A percentile compares a stretch with the other conserved stretches of the same genome.
Conservation (phyloP, 2,113 vertebrate species). For the Neodontobutis hainanensis region DNA sequence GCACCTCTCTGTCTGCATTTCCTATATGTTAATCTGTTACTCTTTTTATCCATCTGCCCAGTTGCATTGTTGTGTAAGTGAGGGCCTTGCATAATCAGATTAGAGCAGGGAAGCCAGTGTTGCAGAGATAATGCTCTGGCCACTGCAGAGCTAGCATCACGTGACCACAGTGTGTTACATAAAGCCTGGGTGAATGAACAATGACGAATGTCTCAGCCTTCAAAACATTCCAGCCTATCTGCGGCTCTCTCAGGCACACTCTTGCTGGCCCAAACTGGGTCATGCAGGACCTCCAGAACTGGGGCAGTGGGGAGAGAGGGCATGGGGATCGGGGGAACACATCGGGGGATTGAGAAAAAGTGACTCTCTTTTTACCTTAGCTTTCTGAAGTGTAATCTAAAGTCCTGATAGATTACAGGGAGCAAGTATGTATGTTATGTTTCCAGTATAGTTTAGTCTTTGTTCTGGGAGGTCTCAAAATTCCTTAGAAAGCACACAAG, state of each 20-base stretch:
- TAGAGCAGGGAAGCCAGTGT: slow-evolving; percentile 67
- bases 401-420: slow-evolving; percentile 22
- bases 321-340: slow-evolving; percentile 27
- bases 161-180: slow-evolving; percentile 72
- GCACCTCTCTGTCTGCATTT: background rate
- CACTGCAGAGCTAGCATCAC: slow-evolving; percentile 70
- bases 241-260: slow-evolving; percentile 10
- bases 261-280: slow-evolving; percentile 67
- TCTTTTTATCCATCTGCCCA: slow-evolving; percentile 23
- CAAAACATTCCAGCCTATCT: slow-evolving; percentile 72
- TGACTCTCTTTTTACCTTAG: slow-evolving; percentile 29
- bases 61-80: slow-evolving; percentile 59
- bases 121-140: slow-evolving; percentile 67
- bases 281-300: slow-evolving; percentile 72
- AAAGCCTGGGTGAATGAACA: slow-evolving; percentile 79
- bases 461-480: background rate
- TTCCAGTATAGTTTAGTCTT: too few species aligned
- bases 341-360: slow-evolving; percentile 47
- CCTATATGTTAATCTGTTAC: slow-evolving; percentile 1
- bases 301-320: slow-evolving; percentile 70
- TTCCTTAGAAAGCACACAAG: background rate
- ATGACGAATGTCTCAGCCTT: slow-evolving; percentile 77
- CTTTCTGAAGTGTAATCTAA: slow-evolving; percentile 34
- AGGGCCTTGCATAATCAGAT: slow-evolving; percentile 72
- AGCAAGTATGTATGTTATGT: background rate